Percentiles rank a stretch among this genome's conserved stretches.
Conservation (phyloP, 2,888 invertebrate genomes). For the Ophioninae sp. region DNA sequence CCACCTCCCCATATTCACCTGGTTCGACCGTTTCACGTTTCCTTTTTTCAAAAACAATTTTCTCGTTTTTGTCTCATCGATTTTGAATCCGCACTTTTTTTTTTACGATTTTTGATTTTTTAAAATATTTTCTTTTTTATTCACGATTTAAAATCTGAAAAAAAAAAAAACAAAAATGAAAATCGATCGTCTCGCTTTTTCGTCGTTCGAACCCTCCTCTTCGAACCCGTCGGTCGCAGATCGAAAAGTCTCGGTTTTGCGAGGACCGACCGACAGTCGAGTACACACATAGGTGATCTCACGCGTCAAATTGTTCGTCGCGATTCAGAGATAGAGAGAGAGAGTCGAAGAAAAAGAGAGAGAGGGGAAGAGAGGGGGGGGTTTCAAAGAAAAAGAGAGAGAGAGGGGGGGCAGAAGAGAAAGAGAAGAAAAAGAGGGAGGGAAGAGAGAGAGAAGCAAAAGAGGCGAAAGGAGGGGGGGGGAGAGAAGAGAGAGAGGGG, state of each 20-base stretch:
- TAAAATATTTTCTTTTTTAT: no score
- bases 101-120: no score
- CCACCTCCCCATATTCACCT: not conserved
- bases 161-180: no score
- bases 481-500: not conserved
- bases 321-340: not conserved
- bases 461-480: no score
- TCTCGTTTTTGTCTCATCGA: not conserved
- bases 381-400: no score
- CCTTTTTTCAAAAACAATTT: not conserved
- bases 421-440: no score
- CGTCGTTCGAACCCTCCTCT: slow-evolving; percentile 6
- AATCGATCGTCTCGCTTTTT: not conserved
- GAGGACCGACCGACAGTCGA: not conserved
- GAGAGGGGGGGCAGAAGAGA: no score
- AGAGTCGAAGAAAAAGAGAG: not conserved
- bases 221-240: not conserved
- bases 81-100: no score
- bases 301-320: slow-evolving; percentile 28
- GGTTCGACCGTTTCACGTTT: not conserved
- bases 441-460: no score
- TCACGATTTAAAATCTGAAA: no score
- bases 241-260: slow-evolving; percentile 2
- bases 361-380: no score
- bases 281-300: slow-evolving; percentile 19